Evolutionary conservation across 2,888 invertebrate genomes (phyloP).

Genomic region (Furcula furcula): DNA sequence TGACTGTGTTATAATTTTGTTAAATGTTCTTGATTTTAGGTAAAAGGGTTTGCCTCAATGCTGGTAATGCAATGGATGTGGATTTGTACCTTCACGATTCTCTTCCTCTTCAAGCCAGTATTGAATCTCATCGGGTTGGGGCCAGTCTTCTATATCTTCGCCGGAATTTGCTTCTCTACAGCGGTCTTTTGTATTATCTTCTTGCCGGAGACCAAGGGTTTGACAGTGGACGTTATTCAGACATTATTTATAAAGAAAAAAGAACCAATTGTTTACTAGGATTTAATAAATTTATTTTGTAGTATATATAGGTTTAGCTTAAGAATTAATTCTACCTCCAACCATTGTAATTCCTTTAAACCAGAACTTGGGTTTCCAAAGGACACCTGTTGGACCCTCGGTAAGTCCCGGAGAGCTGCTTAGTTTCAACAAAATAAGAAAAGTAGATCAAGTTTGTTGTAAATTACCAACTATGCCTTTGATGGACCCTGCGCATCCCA

Average conservation of each 20-base stretch:
- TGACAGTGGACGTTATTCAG: conserved; percentile 48
- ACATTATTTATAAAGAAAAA: conserved; percentile 27
- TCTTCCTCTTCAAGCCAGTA: conserved; percentile 55
- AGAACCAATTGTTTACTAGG: conserved; percentile 1
- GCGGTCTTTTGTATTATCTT: conserved; percentile 34
- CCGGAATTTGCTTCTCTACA: conserved; percentile 38
- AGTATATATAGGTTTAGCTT: too few species aligned
- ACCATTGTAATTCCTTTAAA: too few species aligned
- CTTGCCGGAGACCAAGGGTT: conserved; percentile 53
- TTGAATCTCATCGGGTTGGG: conserved; percentile 48
- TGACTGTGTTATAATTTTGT: too few species aligned
- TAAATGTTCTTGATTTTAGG: too few species aligned
- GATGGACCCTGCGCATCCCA: too few species aligned
- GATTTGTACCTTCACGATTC: conserved; percentile 50
- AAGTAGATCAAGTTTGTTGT: too few species aligned
- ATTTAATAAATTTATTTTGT: conserved; percentile 6
- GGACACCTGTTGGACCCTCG: too few species aligned
- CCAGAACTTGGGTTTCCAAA: too few species aligned
- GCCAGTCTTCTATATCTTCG: conserved; percentile 55
- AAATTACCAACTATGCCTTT: too few species aligned
- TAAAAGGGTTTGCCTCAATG: conserved; percentile 50
- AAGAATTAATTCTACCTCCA: too few species aligned
- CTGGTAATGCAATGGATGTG: conserved; percentile 52
- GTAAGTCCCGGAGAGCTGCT: too few species aligned
- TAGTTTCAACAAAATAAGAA: too few species aligned